Evolutionary conservation across 2,888 invertebrate genomes (phyloP).

Genomic region (Melanostoma mellinum): DNA sequence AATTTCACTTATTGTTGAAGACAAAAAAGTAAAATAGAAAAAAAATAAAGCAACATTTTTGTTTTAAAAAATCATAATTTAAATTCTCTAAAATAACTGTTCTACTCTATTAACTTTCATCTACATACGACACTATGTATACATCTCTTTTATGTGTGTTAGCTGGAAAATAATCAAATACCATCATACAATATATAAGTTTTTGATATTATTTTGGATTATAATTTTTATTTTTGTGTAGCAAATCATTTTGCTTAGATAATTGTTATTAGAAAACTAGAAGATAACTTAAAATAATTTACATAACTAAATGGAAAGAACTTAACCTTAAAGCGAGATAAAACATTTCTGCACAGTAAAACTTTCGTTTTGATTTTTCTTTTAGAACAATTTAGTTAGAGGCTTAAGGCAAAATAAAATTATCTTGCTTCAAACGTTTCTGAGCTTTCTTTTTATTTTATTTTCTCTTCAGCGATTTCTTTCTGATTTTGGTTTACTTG

Average conservation of each 20-base stretch:
- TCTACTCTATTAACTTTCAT: slow-evolving; percentile 38
- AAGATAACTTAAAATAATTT: slow-evolving; percentile 34
- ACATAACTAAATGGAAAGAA: slow-evolving; percentile 43
- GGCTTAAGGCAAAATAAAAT: slow-evolving; percentile 28
- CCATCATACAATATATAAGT: slow-evolving; percentile 34
- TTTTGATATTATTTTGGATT: neutral
- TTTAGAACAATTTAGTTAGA: slow-evolving; percentile 37
- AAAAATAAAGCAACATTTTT: slow-evolving; percentile 4
- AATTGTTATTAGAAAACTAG: slow-evolving; percentile 57
- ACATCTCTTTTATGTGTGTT: slow-evolving; percentile 64
- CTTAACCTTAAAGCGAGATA: slow-evolving; percentile 23
- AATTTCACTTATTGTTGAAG: slow-evolving; percentile 20
- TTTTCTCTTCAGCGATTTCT: slow-evolving; percentile 25
- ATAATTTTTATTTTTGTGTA: slow-evolving; percentile 55
- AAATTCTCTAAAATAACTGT: slow-evolving; percentile 19
- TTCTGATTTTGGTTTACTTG: neutral
- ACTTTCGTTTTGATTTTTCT: slow-evolving; percentile 36
- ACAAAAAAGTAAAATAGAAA: slow-evolving; percentile 20
- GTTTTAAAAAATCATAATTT: neutral
- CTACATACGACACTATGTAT: slow-evolving; percentile 45
- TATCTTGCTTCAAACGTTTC: slow-evolving; percentile 32
- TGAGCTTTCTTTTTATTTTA: slow-evolving; percentile 35
- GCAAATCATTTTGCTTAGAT: slow-evolving; percentile 61
- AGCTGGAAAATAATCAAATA: slow-evolving; percentile 34
- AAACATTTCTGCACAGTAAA: slow-evolving; percentile 21